A percentile compares a stretch with the other conserved stretches of the same genome.
phyloP scores from a whole-genome alignment of 1,140 invertebrate genomes.

The Aphaenogaster floridana region DNA sequence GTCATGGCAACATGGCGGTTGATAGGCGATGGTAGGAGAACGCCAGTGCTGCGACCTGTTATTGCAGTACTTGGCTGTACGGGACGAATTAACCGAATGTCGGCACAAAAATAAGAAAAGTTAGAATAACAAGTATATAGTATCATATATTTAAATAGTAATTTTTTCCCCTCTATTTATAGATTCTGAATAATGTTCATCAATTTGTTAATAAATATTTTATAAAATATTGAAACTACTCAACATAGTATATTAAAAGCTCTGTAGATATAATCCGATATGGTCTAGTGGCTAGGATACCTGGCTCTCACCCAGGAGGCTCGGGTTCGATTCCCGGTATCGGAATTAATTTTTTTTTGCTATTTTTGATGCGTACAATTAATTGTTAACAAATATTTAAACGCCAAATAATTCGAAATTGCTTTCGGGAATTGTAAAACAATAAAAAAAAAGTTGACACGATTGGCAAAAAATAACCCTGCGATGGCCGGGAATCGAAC shows the following conservation, averaged over 20 bases:
- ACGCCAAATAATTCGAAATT: neutral
- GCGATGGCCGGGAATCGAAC: slow-evolving; percentile 98
- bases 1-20: slow-evolving; percentile 3
- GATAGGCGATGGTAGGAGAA: neutral
- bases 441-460: neutral
- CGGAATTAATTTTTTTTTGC: slow-evolving; percentile 67
- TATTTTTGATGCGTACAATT: neutral
- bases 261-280: slow-evolving; percentile 64
- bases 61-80: neutral
- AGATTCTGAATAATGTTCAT: neutral
- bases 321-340: slow-evolving; percentile 82
- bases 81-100: neutral
- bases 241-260: neutral
- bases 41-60: neutral
- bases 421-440: neutral
- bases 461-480: slow-evolving; percentile 75
- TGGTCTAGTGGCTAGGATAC: slow-evolving; percentile 80
- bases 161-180: neutral
- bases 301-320: slow-evolving; percentile 82
- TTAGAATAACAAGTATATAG: neutral
- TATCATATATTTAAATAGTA: neutral
- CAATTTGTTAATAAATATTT: slow-evolving; percentile 12
- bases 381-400: neutral
- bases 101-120: neutral
- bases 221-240: neutral